phyloP scores from a whole-genome alignment of 2,113 vertebrate species.

The Nerophis lumbriciformis region DNA sequence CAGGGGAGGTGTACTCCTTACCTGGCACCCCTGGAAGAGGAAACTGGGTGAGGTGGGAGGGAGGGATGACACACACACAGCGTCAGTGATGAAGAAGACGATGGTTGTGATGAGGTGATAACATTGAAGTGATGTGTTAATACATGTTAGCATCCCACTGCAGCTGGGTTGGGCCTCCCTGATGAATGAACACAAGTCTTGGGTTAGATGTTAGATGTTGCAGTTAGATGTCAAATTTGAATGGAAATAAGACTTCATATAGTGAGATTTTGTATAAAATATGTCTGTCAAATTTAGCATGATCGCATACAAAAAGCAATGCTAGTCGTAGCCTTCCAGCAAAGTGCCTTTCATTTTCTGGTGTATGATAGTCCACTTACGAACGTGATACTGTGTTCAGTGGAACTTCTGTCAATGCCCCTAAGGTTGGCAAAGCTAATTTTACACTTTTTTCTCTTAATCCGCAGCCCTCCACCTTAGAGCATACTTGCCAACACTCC shows the following conservation, averaged over 20 bases:
- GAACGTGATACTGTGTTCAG: no score
- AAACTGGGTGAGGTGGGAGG: background rate
- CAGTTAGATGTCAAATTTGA: no score
- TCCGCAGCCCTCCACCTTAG: no score
- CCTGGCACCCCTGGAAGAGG: slow-evolving; percentile 43
- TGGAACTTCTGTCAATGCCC: no score
- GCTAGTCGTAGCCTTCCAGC: background rate
- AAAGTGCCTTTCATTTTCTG: no score
- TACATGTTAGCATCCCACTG: slow-evolving; percentile 2
- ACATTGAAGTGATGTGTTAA: slow-evolving; percentile 41
- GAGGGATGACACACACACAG: slow-evolving; percentile 51
- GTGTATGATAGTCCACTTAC: no score
- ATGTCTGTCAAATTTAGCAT: background rate
- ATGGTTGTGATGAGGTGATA: slow-evolving; percentile 52
- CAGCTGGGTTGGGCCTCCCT: background rate
- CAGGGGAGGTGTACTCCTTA: slow-evolving; percentile 51
- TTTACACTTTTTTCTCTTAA: no score
- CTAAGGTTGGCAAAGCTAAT: no score
- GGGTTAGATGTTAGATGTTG: no score
- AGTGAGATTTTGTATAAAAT: background rate
- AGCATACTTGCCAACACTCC: no score
- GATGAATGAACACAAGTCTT: slow-evolving; percentile 3
- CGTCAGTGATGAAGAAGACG: slow-evolving; percentile 58
- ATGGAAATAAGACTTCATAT: background rate
- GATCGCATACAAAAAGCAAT: background rate